These are phyloP conservation scores for Paramuricea clavata DNA, from an alignment of 92 coral and sea anemone species.

Conservation along the genomic window DNA sequence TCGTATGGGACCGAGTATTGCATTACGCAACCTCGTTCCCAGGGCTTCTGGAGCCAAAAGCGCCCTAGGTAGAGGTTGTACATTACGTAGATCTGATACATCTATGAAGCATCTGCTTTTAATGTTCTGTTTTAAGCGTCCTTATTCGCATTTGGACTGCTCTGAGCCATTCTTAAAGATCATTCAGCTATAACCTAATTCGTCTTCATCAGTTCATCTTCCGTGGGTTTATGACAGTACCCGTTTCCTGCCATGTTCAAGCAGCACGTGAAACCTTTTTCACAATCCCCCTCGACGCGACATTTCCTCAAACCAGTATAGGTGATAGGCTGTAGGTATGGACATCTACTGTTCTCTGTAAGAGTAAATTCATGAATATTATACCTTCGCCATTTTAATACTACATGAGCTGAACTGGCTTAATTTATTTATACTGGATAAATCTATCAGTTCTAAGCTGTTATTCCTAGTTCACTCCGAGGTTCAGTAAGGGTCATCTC, in stretches of 20 bases:
- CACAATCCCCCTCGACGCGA: conserved; percentile 88
- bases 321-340: conserved; percentile 62
- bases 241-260: conserved; percentile 95
- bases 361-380: neutral
- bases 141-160: neutral
- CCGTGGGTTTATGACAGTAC: conserved; percentile 79
- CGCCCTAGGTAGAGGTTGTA: no score
- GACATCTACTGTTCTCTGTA: conserved; percentile 38
- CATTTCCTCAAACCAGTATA: conserved; percentile 84
- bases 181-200: neutral
- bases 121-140: neutral
- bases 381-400: no score
- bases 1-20: no score
- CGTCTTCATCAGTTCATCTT: neutral
- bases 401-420: no score
- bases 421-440: no score
- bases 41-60: no score
- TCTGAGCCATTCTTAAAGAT: neutral
- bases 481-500: no score
- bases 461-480: no score
- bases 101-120: neutral
- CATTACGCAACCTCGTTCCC: no score
- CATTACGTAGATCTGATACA: no score
- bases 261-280: conserved; percentile 85
- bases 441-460: no score